phyloP scores from a whole-genome alignment of 2,113 vertebrate genomes.

The Carollia perspicillata region DNA sequence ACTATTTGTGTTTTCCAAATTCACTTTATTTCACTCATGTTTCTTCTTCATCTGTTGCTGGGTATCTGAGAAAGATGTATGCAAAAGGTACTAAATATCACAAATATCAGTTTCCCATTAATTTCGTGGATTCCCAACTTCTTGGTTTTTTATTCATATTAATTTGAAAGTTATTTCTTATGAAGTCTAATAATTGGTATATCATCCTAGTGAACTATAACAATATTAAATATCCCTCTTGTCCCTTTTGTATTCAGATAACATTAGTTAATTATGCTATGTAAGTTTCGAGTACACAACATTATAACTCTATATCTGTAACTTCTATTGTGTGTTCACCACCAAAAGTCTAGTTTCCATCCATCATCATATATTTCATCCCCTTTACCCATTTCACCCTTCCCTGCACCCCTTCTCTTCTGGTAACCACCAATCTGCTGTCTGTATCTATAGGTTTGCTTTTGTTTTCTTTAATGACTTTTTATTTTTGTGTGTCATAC shows the following conservation, averaged over 20 bases:
- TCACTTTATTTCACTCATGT: neutral
- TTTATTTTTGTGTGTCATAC: too few relatives aligned
- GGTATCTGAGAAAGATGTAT: neutral
- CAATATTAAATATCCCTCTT: neutral
- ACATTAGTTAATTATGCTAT: neutral
- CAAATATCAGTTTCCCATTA: neutral
- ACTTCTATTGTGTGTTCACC: neutral
- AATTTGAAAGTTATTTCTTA: slow-evolving; percentile 2
- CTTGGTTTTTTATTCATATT: slow-evolving; percentile 15
- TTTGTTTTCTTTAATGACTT: too few relatives aligned
- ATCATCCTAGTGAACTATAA: neutral
- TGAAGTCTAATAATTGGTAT: neutral
- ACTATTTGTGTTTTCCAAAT: neutral
- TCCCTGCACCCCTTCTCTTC: neutral
- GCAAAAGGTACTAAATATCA: neutral
- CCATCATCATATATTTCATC: neutral
- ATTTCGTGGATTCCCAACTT: neutral
- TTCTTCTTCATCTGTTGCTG: neutral
- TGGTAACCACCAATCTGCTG: neutral
- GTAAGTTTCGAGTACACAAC: neutral
- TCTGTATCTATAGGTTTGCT: neutral
- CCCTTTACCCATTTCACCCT: neutral
- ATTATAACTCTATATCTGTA: neutral
- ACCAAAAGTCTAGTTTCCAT: neutral
- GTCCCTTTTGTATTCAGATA: neutral